Conservation (phyloP, 2,797 vertebrate species). For the Xiphophorus birchmanni region DNA sequence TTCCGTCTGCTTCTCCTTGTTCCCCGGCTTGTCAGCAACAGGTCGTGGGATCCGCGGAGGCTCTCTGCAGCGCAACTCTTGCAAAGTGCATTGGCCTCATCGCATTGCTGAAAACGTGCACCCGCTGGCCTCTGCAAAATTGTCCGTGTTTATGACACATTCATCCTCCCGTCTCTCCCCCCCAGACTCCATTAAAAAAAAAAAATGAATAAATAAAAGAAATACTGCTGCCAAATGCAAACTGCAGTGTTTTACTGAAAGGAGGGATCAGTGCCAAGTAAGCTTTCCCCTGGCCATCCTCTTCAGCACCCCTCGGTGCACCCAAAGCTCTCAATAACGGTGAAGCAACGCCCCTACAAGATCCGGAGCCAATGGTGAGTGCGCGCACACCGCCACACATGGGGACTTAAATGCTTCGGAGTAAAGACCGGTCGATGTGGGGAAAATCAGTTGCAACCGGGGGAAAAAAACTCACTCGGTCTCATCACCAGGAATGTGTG, state of each 20-base stretch:
- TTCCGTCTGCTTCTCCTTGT: conserved; percentile 66
- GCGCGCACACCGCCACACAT: conserved; percentile 49
- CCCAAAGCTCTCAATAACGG: conserved; percentile 61
- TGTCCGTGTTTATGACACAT: conserved; percentile 70
- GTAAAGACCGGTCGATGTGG: background rate
- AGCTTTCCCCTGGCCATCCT: conserved; percentile 79
- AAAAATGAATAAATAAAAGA: conserved; percentile 27
- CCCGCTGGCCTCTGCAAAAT: conserved; percentile 57
- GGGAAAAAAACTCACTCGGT: background rate
- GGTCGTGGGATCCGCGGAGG: conserved; percentile 78
- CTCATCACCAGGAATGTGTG: background rate
- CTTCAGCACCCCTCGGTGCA: conserved; percentile 70
- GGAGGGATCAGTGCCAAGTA: conserved; percentile 81
- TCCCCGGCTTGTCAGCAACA: conserved; percentile 83
- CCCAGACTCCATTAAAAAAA: conserved; percentile 1
- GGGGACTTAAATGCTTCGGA: conserved; percentile 35
- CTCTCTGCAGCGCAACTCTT: conserved; percentile 76
- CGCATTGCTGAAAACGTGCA: conserved; percentile 68
- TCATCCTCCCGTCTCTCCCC: conserved; percentile 33
- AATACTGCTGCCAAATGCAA: conserved; percentile 62
- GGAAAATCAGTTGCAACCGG: background rate
- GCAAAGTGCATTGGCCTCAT: conserved; percentile 82
- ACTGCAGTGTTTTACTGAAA: conserved; percentile 65
- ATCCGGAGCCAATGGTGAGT: conserved; percentile 74
- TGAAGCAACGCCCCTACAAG: conserved; percentile 70